Evolutionary conservation across 1,140 invertebrate genomes (phyloP), one percentile per base, ranked within the genome.

Genomic region (Bombus ignitus): DNA sequence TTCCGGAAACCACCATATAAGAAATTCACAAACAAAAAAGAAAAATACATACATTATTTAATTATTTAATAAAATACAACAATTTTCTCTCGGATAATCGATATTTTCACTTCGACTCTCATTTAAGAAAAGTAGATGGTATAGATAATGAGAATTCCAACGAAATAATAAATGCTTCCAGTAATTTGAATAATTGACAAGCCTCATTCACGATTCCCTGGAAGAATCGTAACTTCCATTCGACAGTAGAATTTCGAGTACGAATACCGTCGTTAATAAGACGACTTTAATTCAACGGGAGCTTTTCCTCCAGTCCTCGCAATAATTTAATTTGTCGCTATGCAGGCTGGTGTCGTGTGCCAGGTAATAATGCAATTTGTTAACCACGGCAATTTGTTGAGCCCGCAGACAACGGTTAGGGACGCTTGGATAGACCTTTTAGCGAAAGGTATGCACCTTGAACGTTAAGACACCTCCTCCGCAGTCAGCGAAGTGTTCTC

Each of bases 311-410:
- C 28, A 62, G 8, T 25, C 28, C 35, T 70, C 42, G 47, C 76
- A n/a, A 80, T 80, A 47, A 85, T 80, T 85, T 80, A 85, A 80
- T 85, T 84, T 80, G 77, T 72, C 73, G 32, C 35, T 22, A 80
- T 47, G 83, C 68, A 73, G 42, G 37, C 42, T 5, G 68, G 66
- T 25, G 66, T 62, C 79, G 76, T 80, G 73, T 66, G 53, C 57
- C 76, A 53, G 77, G 68, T 65, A 73, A 85, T 57, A 65, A 73
- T 85, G 68, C 76, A 80, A 84, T 84, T 84, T 79, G 83, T 79
- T 53, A 53, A 53, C 18, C 47, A 6, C 47, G 6, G 47, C 18
- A 22, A 53, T 53, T 53, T 53, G 47, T 53, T 53, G 47, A 18
- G 47, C 47, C 47, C 47, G 47, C 18, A 53, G 18, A 53, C 47